Evolutionary conservation across 92 coral and sea anemone species (phyloP).

Genomic region (Phymanthus crucifer): DNA sequence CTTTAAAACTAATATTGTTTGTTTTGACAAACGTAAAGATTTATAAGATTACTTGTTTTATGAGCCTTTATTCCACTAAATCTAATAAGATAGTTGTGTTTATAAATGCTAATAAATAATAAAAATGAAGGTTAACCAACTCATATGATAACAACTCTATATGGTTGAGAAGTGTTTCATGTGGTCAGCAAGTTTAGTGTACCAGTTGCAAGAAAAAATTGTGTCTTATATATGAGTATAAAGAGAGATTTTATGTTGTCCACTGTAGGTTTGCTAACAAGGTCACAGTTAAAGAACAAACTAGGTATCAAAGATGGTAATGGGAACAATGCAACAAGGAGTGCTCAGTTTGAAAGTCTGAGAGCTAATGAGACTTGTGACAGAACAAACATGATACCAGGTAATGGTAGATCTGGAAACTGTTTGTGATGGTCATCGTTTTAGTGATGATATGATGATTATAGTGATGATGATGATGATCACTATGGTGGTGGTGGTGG

Average conservation of each 20-base stretch:
- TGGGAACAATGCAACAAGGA: background rate
- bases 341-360: background rate
- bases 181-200: background rate
- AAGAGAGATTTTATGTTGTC: background rate
- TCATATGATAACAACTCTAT: too few relatives aligned
- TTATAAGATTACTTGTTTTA: too few relatives aligned
- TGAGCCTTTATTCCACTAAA: too few relatives aligned
- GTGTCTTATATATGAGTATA: too few relatives aligned
- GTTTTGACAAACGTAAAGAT: too few relatives aligned
- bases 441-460: background rate
- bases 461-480: background rate
- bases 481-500: background rate
- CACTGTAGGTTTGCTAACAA: slow-evolving; percentile 11
- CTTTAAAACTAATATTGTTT: too few relatives aligned
- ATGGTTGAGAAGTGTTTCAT: too few relatives aligned
- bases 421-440: too few relatives aligned
- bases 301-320: slow-evolving; percentile 4
- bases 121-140: too few relatives aligned
- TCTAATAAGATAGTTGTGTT: too few relatives aligned
- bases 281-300: slow-evolving; percentile 26
- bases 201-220: too few relatives aligned
- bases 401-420: background rate
- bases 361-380: slow-evolving; percentile 2
- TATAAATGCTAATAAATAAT: too few relatives aligned
- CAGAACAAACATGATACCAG: slow-evolving; percentile 22